phyloP scores from a whole-genome alignment of 1,140 invertebrate genomes.

The Glomeris maerens region DNA sequence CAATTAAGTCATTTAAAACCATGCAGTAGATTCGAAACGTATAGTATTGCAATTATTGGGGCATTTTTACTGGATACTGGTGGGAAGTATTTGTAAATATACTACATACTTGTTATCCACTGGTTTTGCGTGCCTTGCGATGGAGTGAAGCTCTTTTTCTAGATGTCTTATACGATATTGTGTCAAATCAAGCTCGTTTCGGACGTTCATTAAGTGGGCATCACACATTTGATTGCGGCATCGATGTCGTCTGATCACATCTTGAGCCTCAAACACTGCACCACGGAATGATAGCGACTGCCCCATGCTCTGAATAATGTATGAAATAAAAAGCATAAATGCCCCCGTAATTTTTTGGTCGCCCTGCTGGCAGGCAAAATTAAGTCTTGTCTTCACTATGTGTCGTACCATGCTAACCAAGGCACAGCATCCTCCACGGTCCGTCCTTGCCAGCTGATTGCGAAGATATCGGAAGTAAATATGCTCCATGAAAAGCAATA shows the following conservation, averaged over 20 bases:
- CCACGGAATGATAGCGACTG: conserved; percentile 74
- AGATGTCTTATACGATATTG: conserved; percentile 64
- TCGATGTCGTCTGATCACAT: conserved; percentile 33
- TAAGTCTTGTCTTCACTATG: neutral
- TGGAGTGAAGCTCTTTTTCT: conserved; percentile 60
- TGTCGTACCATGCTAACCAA: conserved; percentile 65
- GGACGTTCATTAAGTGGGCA: conserved; percentile 60
- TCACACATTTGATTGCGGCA: conserved; percentile 68
- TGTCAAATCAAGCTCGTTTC: conserved; percentile 72
- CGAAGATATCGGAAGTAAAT: conserved; percentile 61
- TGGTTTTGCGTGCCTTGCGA: neutral
- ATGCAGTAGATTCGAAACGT: no score
- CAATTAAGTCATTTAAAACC: neutral
- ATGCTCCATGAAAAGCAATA: conserved; percentile 77
- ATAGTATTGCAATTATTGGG: no score
- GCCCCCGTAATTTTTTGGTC: neutral
- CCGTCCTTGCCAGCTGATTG: conserved; percentile 72
- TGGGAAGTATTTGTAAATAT: no score
- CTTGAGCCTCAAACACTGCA: conserved; percentile 62
- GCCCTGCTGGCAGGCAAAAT: neutral
- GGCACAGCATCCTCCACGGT: conserved; percentile 72
- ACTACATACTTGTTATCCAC: no score
- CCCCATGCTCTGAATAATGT: conserved; percentile 44
- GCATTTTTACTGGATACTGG: no score
- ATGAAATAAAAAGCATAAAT: conserved; percentile 1